Evolutionary conservation across 2,888 invertebrate species (phyloP).

Genomic region (Gasteruption jaculator): DNA sequence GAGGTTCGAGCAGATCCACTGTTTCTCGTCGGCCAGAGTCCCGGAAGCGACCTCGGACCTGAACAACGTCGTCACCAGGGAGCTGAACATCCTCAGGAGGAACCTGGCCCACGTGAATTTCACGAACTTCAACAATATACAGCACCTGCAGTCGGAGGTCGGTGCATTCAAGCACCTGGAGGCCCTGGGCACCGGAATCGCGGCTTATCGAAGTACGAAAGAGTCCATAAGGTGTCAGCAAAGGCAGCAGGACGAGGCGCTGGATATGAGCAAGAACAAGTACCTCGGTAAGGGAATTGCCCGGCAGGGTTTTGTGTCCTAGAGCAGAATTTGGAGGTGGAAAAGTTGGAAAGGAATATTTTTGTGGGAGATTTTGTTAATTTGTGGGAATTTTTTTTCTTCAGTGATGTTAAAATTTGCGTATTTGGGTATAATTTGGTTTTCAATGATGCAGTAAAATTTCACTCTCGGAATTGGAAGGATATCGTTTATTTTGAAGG

Average conservation of each 20-base stretch:
- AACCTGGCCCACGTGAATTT: constrained; percentile 44
- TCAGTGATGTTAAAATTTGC: too few species aligned
- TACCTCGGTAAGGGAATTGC: constrained; percentile 41
- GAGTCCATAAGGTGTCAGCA: constrained; percentile 35
- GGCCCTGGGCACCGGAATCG: constrained; percentile 29
- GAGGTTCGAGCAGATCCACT: too few species aligned
- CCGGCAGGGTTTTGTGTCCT: too few species aligned
- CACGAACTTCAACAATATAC: constrained; percentile 27
- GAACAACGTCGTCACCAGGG: constrained; percentile 38
- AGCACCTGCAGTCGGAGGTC: constrained; percentile 22
- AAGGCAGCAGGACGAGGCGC: constrained; percentile 46
- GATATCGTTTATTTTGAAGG: too few species aligned
- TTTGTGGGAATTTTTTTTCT: too few species aligned
- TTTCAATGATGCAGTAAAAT: too few species aligned
- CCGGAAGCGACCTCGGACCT: constrained; percentile 36
- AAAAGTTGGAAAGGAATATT: too few species aligned
- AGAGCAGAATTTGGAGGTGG: too few species aligned
- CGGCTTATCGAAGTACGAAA: constrained; percentile 33
- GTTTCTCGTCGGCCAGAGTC: too few species aligned
- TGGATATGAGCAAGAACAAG: constrained; percentile 50
- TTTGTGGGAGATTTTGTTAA: too few species aligned
- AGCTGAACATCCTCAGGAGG: constrained; percentile 41
- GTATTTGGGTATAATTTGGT: too few species aligned
- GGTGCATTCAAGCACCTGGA: constrained; percentile 37
- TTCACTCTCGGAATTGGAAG: too few species aligned